These are phyloP conservation scores for Tillus elongatus DNA, from an alignment of 2,888 invertebrate species.

Conservation along the genomic window DNA sequence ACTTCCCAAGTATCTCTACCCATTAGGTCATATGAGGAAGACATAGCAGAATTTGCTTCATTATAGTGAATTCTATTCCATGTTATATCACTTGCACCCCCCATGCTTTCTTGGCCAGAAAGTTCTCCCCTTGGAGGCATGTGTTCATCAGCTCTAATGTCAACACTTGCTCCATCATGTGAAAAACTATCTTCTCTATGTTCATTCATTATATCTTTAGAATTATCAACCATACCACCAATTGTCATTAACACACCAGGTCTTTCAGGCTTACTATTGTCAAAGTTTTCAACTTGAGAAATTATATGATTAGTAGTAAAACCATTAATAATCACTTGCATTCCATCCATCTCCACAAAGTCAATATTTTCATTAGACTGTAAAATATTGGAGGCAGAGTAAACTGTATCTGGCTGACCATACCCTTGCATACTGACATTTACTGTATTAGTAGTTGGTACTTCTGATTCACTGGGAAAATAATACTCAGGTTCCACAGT, in stretches of 20 bases:
- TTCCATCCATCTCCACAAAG: constrained; percentile 47
- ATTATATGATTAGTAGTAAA: constrained; percentile 33
- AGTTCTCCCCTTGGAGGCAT: constrained; percentile 83
- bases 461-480: constrained; percentile 18
- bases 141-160: constrained; percentile 75
- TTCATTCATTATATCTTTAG: constrained; percentile 39
- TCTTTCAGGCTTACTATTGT: constrained; percentile 28
- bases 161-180: constrained; percentile 55
- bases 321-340: constrained; percentile 36
- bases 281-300: constrained; percentile 36
- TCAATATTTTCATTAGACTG: constrained; percentile 33
- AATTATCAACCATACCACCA: constrained; percentile 28
- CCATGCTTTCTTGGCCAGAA: constrained; percentile 79
- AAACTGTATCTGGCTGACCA: constrained; percentile 29
- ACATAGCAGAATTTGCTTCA: constrained; percentile 43
- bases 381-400: constrained; percentile 30
- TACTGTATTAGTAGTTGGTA: constrained; percentile 13
- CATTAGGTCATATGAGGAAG: constrained; percentile 53
- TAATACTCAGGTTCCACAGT: constrained; percentile 18
- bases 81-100: constrained; percentile 64
- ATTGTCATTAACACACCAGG: constrained; percentile 37
- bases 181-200: constrained; percentile 34
- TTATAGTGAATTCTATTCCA: constrained; percentile 66
- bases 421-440: constrained; percentile 20
- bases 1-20: constrained; percentile 60